A percentile compares a stretch with the other conserved stretches of the same genome.
Evolutionary conservation across 2,113 vertebrate genomes (phyloP).

Genomic region (Procavia capensis): DNA sequence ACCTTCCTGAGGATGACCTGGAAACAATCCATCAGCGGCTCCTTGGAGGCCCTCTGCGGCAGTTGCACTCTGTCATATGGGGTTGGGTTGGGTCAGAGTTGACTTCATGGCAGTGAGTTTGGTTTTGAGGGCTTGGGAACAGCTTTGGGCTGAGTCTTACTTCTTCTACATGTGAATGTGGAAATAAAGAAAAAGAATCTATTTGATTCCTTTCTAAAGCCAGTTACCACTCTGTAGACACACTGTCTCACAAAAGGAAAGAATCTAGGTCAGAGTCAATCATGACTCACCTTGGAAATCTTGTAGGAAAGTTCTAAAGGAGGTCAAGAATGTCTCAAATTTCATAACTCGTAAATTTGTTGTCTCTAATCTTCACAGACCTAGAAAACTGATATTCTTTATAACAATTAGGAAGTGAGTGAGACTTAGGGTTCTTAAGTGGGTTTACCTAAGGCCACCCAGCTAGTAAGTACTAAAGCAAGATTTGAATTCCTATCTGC

Average conservation of each 20-base stretch:
- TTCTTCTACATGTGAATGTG: neutral
- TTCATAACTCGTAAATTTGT: neutral
- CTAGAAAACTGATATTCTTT: neutral
- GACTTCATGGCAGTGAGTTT: too few relatives aligned
- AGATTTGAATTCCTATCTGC: neutral
- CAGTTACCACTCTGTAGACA: constrained; percentile 33
- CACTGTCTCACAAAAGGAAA: constrained; percentile 38
- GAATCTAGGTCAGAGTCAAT: constrained; percentile 63
- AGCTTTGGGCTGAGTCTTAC: neutral
- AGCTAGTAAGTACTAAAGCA: neutral
- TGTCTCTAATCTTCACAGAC: neutral
- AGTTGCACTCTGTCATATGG: too few relatives aligned
- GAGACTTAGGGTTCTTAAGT: neutral
- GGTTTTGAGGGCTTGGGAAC: neutral
- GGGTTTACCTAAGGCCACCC: neutral
- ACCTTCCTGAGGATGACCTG: neutral
- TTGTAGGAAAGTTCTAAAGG: constrained; percentile 43
- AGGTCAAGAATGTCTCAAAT: constrained; percentile 4
- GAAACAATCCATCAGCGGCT: neutral
- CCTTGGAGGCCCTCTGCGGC: too few relatives aligned
- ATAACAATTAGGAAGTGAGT: neutral
- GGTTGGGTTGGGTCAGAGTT: too few relatives aligned
- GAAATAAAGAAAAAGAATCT: constrained; percentile 32
- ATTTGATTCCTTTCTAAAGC: constrained; percentile 33
- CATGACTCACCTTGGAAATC: constrained; percentile 35